Base-by-base conservation (phyloP, 2,888 invertebrate genomes). In the Drosophila mimetica region DNA sequence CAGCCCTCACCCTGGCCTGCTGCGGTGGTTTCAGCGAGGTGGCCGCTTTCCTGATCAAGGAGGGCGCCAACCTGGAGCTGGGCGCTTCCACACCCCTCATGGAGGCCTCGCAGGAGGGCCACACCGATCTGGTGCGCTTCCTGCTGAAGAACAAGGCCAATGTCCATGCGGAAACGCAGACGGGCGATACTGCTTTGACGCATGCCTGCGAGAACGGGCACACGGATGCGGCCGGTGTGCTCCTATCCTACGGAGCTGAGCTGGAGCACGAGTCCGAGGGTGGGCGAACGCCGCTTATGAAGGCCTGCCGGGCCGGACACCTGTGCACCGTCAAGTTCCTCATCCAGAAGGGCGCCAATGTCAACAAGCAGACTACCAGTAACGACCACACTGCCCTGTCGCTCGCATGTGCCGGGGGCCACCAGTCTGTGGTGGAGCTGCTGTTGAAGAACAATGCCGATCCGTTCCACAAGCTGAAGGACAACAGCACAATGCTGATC, bases 121-220 rank as follows among this genome's bases (percentile, higher is more conserved):
- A 99, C 90, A 93, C 98, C 18, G 98, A 98, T 89, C 94, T 99
- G 64, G 98, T 92, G 58, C 94, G 96, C 91, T 97, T 96, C 92
- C 93, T 98, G 51, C 91, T 98, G 69, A 95, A 96, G 91, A 95
- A 95, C 79, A 95, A 95, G 83, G 98, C 98, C 57, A 96, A 97
- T 92, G 97, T 98, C 64, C 96, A 97, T 92, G 97, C 98, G 18
- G 96, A 96, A 92, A 98, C 98, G 34, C 97, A 97, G 91, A 98
- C 98, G 39, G 97, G 97, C 69, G 98, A 98, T 92, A 98, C 98
- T 65, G 98, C 99, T 55, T 93, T 99, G 67, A 98, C 98, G 61
- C 98, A 99, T 93, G 99, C 99, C 55, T 98, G 98, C 92, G 99
- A 99, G 93, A 99, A 99, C 93, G 99, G 99, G 0, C 99, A 99